Percentiles rank a stretch among this genome's conserved stretches.
Conservation (phyloP, 2,888 invertebrate species). For the Dione juno region DNA sequence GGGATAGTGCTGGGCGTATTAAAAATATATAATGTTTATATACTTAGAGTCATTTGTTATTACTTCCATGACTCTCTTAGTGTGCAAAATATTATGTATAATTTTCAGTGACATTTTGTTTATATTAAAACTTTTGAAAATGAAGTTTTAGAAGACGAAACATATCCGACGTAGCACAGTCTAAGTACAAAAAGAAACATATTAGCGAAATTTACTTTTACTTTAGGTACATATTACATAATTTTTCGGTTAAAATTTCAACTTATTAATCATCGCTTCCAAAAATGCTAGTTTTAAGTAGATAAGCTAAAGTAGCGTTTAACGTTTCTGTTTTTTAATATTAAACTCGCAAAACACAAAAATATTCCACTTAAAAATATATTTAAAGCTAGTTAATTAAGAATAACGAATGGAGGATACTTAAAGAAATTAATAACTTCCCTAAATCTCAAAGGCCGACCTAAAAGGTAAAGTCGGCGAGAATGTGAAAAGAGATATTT, state of each 20-base stretch:
- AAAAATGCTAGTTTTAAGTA: no score
- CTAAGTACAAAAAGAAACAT: no score
- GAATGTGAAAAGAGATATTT: conserved; percentile 53
- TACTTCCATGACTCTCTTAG: not conserved
- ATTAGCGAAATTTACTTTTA: no score
- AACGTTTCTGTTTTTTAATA: no score
- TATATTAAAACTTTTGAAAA: no score
- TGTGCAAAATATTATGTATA: no score
- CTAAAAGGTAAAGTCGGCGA: conserved; percentile 54
- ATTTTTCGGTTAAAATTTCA: no score
- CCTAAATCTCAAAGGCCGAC: conserved; percentile 51
- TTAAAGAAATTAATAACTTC: conserved; percentile 64
- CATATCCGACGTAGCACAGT: no score
- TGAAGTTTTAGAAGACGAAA: no score
- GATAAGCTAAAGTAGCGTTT: no score
- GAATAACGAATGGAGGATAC: conserved; percentile 24
- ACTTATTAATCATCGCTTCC: not conserved
- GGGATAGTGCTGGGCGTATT: conserved; percentile 1
- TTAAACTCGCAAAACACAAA: not conserved
- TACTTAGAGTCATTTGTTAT: not conserved
- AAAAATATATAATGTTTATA: conserved; percentile 2
- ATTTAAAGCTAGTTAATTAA: conserved; percentile 30
- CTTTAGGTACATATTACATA: no score
- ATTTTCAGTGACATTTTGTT: no score
- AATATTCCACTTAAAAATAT: not conserved